Evolutionary conservation across 2,113 vertebrate genomes (phyloP).

Genomic region (Hyperoodon ampullatus): DNA sequence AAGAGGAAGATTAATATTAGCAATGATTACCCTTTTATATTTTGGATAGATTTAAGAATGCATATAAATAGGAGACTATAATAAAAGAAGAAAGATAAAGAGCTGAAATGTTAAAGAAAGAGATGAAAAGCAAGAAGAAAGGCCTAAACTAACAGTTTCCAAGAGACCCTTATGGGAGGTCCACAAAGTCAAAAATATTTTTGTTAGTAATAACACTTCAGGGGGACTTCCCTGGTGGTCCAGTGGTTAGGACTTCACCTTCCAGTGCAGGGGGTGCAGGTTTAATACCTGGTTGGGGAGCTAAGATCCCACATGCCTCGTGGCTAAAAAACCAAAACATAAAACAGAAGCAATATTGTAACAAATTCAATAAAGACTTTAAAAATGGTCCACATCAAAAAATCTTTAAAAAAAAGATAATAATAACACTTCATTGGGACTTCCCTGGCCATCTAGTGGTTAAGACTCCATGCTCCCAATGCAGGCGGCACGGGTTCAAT

Average conservation of each 20-base stretch:
- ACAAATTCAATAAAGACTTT: no score
- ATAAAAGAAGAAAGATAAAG: background rate
- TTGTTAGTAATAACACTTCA: constrained; percentile 7
- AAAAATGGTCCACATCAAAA: no score
- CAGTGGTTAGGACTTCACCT: background rate
- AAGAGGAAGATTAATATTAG: background rate
- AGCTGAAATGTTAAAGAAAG: constrained; percentile 38
- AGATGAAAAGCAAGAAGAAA: background rate
- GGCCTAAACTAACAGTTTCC: background rate
- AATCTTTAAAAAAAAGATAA: no score
- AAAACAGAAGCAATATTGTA: no score
- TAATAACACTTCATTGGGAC: no score
- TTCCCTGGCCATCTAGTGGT: no score
- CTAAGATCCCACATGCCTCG: no score
- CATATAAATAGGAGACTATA: background rate
- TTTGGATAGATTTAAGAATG: background rate
- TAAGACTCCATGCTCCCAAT: background rate
- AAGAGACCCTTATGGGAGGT: background rate
- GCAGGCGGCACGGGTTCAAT: background rate
- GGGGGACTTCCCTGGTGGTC: background rate
- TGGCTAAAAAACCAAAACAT: no score
- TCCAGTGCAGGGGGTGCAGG: no score
- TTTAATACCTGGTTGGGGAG: no score
- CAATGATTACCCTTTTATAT: background rate
- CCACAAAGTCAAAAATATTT: background rate